Evolutionary conservation across 2,888 invertebrate genomes (phyloP), one percentile per base, ranked within the genome.

Genomic region (Trachelus tabidus): DNA sequence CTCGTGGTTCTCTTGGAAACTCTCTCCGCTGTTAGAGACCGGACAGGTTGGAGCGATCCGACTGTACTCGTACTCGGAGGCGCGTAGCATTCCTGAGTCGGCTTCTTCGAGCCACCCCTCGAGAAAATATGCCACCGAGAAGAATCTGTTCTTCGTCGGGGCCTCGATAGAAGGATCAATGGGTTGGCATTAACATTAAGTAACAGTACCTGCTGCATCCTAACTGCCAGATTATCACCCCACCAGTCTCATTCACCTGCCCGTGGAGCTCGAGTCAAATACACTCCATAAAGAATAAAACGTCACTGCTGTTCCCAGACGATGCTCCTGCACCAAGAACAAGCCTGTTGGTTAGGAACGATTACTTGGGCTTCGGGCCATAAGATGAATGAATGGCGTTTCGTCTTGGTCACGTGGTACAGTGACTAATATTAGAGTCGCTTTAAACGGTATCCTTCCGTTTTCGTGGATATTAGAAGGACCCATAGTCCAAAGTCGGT

Each of bases 161-260:
- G 68, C 69, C 12, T 31, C 76, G 78, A 81, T 77, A 80, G 83
- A 80, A 83, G 83, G 87, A 89, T 89, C 90, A 88, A 90, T 89
- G 88, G 86, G 81, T 80, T 84, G 80, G 80, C 82, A 88, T 88
- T 87, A 89, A 87, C 86, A 87, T 88, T 85, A 81, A 87, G 85
- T 88, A 87, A 88, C 87, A 85, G 88, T 88, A 87, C 84, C 82
- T 75, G 83, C 81, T 82, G 87, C 83, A 83, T 83, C 79, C 81
- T 88, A 89, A 90, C 89, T 87, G 88, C 87, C 86, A 84, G 84
- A 89, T 89, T 89, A 89, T 87, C 88, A 87, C 87, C 87, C 85
- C 76, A 73, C 74, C 74, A 35, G 73, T 34, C 81, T 85, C 85
- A 83, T 86, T 87, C 87, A 87, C 83, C 83, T 83, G 83, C 79